These are phyloP conservation scores for Phylloscopus collybita DNA, from an alignment of 2,797 vertebrate species.

Conservation along the genomic window DNA sequence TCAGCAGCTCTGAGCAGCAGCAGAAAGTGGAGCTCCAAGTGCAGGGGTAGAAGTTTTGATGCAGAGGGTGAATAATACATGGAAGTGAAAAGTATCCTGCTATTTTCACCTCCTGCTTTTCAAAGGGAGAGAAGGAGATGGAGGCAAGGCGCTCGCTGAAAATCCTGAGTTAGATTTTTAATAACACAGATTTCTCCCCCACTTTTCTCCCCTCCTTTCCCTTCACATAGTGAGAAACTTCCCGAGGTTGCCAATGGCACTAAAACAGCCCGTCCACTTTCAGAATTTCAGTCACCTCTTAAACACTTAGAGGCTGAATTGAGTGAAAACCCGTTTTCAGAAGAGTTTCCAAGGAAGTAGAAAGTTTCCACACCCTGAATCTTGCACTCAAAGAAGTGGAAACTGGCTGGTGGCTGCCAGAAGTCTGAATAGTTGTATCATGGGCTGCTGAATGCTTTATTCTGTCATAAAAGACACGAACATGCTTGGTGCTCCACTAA, in stretches of 20 bases:
- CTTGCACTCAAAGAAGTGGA: slow-evolving; percentile 80
- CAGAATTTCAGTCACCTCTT: slow-evolving; percentile 84
- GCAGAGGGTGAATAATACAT: slow-evolving; percentile 56
- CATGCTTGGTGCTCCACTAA: slow-evolving; percentile 67
- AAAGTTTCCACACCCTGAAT: slow-evolving; percentile 85
- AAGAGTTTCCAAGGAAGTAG: slow-evolving; percentile 85
- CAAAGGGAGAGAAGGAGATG: slow-evolving; percentile 35
- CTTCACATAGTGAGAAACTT: slow-evolving; percentile 77
- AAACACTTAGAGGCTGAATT: slow-evolving; percentile 81
- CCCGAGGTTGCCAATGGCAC: slow-evolving; percentile 68
- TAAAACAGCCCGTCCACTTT: slow-evolving; percentile 77
- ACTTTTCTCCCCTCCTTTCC: slow-evolving; percentile 29
- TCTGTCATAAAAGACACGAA: slow-evolving; percentile 69
- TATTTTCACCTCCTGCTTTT: slow-evolving; percentile 68
- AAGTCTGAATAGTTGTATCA: slow-evolving; percentile 71
- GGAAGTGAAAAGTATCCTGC: slow-evolving; percentile 64
- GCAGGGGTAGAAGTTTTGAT: slow-evolving; percentile 24
- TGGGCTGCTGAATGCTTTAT: slow-evolving; percentile 65
- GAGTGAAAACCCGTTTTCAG: slow-evolving; percentile 83
- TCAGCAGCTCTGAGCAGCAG: not conserved
- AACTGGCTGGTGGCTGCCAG: slow-evolving; percentile 74
- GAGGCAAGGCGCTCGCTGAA: slow-evolving; percentile 63
- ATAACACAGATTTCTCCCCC: slow-evolving; percentile 64
- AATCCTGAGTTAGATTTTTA: slow-evolving; percentile 65
- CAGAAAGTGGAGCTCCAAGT: slow-evolving; percentile 28